A percentile compares a stretch with the other conserved stretches of the same genome.
Evolutionary conservation across 2,888 invertebrate species (phyloP).

Genomic region (Phymatocera aterrima): DNA sequence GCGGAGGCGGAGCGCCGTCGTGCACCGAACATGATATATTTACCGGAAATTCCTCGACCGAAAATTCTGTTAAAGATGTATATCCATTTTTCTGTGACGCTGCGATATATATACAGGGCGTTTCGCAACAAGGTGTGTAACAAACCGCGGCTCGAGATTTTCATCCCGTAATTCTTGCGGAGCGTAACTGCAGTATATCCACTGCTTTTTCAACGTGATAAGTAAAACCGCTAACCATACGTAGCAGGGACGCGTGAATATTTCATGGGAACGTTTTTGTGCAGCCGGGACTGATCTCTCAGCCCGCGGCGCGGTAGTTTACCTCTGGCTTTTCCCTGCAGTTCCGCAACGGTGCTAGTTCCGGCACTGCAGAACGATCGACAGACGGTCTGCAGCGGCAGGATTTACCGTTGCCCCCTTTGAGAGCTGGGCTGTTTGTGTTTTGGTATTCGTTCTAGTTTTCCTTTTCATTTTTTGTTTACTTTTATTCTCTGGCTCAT

Average conservation of each 20-base stretch:
- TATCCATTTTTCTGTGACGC: not conserved
- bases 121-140: not conserved
- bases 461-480: not conserved
- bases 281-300: constrained; percentile 38
- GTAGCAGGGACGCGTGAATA: constrained; percentile 37
- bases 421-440: constrained; percentile 16
- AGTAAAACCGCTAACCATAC: not conserved
- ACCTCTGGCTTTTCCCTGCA: constrained; percentile 30
- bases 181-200: no score
- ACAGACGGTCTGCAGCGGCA: not conserved
- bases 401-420: constrained; percentile 45
- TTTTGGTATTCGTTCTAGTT: constrained; percentile 6
- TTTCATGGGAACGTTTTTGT: constrained; percentile 43
- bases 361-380: constrained; percentile 12
- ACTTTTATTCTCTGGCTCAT: not conserved
- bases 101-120: no score
- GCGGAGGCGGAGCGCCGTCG: no score
- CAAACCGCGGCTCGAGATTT: not conserved
- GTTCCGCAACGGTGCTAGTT: no score
- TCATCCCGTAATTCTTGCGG: not conserved
- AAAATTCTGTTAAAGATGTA: not conserved
- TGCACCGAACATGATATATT: constrained; percentile 11
- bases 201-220: not conserved
- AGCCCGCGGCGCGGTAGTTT: constrained; percentile 25
- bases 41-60: not conserved